Evolutionary conservation across 1,140 invertebrate genomes (phyloP), one percentile per base, ranked within the genome.

Genomic region (Aradophagus sp.): DNA sequence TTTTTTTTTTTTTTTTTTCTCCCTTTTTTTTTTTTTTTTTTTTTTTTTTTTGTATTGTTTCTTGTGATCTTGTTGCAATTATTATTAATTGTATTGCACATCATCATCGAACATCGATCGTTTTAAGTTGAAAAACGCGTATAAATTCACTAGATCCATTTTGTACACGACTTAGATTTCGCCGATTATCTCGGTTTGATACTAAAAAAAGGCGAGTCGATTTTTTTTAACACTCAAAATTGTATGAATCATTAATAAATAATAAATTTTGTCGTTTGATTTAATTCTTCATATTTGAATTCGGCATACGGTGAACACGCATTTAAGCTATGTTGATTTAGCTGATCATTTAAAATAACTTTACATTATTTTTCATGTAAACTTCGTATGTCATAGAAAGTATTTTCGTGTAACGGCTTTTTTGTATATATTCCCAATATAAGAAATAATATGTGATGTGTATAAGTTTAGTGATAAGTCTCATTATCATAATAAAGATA

Each of bases 381-480:
- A 70, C 72, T 44, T 72, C 75, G 71, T 80, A 76, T 76, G 73
- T 77, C 73, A 76, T 78, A 74, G 56, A 74, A 73, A 65, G 44
- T 68, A 73, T 77, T 80, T 72, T 61, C 71, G 74, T 75, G 50
- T 74, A 78, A 79, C 80, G 77, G 82, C 77, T 85, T 85, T 29
- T 84, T 83, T 85, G 82, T 84, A 85, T 84, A 85, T 85, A 84
- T 83, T 80, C 77, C 75, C 77, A 71, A 76, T 80, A 73, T 77
- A 79, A 79, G 75, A 66, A 76, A 68, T 77, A 76, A 74, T 79
- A 78, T 78, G 77, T 82, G 77, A 83, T 80, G 79, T 83, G 82
- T 83, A 83, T 82, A 81, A 82, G 78, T 77, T 79, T 81, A 84
- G 76, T 38, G 70, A 59, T 84, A 83, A 84, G 81, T 80, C 67